Evolutionary conservation across 2,113 vertebrate species (phyloP), one percentile per base, ranked within the genome.

Genomic region (Pluvianellus socialis): DNA sequence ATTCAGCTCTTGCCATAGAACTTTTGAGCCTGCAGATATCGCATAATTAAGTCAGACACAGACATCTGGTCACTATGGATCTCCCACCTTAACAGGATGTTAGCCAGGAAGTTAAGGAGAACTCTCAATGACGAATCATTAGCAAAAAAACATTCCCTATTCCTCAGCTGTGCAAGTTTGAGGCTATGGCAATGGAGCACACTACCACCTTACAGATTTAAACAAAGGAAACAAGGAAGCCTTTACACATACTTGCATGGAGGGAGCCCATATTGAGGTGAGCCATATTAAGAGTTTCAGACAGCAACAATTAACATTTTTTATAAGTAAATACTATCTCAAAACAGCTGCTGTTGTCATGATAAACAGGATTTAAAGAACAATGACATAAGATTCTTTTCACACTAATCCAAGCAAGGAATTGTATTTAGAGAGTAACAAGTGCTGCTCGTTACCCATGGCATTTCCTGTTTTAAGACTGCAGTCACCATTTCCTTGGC

Each of bases 381-480:
- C 5, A 59, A 12, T 3, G 12, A n/a, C 14, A 7, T 1, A 7
- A 42, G 7, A 14, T 42, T 49, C 12, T 92, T 53, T 50, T 21
- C 47, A 76, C 19, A 84, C 32, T 40, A 70, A 66, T 14, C 24
- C 32, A 55, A 85, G 45, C 12, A 74, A 87, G 10, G n/a, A 21
- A 77, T 9, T 0, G 0, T 66, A 70, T 45, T 70, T 53, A 35
- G 30, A 75, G 28, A 55, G 47, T 20, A 63, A 47, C 1, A 2
- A 67, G n/a, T 16, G 15, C 40, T 65, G 50, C n/a, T 44, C 14
- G 14, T 44, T 33, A 20, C 23, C 20, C 17, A 3, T 22, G 30
- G 28, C 17, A 55, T 52, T 66, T 63, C 28, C 16, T 35, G 8
- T 9, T 86, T 45, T 28, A 59, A 86, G 44, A 20, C 14, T 15